These are phyloP conservation scores for Sialia sialis DNA, from an alignment of 2,113 vertebrate species.

Conservation along the genomic window DNA sequence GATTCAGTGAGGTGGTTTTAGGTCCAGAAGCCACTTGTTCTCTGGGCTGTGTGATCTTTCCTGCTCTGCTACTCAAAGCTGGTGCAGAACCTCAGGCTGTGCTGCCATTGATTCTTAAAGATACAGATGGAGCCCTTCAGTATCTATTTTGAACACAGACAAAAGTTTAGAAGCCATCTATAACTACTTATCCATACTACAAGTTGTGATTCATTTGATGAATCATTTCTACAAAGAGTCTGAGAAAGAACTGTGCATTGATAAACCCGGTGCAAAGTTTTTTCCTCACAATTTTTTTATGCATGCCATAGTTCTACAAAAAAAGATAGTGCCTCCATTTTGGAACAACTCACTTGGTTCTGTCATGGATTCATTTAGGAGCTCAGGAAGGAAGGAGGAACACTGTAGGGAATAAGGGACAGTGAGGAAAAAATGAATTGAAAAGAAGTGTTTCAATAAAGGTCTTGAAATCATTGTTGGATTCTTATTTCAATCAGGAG, in stretches of 20 bases:
- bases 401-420: neutral
- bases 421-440: accelerated
- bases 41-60: neutral
- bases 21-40: no score
- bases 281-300: neutral
- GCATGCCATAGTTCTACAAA: neutral
- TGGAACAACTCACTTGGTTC: neutral
- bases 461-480: neutral
- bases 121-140: neutral
- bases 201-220: neutral
- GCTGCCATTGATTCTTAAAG: neutral
- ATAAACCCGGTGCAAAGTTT: neutral
- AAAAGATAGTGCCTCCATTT: neutral
- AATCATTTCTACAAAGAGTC: neutral
- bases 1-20: neutral
- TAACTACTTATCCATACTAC: neutral
- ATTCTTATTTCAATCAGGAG: neutral
- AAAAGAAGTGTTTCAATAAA: neutral
- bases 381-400: neutral
- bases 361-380: neutral
- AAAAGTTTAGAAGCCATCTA: neutral
- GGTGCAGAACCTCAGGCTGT: neutral
- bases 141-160: neutral
- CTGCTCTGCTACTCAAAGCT: neutral
- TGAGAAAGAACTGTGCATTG: neutral